Conservation (phyloP, 2,797 vertebrate genomes). For the Enteromius unitaeniatus region DNA sequence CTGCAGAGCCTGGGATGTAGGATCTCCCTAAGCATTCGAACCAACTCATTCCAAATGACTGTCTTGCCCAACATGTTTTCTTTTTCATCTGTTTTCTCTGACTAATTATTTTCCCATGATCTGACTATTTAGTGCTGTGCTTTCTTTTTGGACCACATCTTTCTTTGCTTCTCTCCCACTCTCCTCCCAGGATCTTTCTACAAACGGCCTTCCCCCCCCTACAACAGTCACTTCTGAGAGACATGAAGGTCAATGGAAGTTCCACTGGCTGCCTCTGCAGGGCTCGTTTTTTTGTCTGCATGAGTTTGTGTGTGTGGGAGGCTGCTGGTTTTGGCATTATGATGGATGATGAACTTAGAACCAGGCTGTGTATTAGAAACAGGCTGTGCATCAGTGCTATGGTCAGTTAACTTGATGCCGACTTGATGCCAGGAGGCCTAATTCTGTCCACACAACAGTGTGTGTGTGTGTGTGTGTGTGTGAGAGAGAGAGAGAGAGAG, state of each 20-base stretch:
- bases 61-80: not conserved
- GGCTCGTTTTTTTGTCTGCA: constrained; percentile 22
- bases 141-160: not conserved
- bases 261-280: constrained; percentile 51
- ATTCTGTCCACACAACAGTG: constrained; percentile 23
- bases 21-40: not conserved
- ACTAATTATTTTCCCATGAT: not conserved
- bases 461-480: not conserved
- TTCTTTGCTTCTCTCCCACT: constrained; percentile 20
- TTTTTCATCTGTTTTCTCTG: not conserved
- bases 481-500: not conserved
- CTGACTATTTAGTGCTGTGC: not conserved
- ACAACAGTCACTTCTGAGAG: constrained; percentile 17
- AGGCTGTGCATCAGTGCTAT: constrained; percentile 63
- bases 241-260: constrained; percentile 57
- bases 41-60: not conserved
- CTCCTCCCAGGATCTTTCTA: not conserved
- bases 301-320: constrained; percentile 39
- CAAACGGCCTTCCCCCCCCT: not conserved
- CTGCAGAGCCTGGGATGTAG: constrained; percentile 36
- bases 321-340: constrained; percentile 66
- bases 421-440: constrained; percentile 36
- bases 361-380: constrained; percentile 54
- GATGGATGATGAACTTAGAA: constrained; percentile 70
- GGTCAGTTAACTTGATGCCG: constrained; percentile 63